Conservation (phyloP, 1,140 invertebrate species). For the Steinernema feltiae region DNA sequence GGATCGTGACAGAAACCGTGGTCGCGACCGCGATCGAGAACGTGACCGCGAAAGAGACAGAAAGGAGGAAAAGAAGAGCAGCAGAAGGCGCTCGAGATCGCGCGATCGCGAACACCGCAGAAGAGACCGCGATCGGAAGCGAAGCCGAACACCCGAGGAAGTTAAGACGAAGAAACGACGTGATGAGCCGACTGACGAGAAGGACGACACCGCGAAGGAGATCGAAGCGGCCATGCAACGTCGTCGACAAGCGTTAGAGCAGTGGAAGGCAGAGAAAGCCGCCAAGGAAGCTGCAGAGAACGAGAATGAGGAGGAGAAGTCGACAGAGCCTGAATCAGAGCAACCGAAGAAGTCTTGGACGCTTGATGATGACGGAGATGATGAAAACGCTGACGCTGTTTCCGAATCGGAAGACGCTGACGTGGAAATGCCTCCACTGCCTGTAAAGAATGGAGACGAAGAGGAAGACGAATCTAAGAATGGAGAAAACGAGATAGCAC, state of each 20-base stretch:
- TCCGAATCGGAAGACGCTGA: constrained; percentile 16
- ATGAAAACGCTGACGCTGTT: constrained; percentile 42
- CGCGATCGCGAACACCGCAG: constrained; percentile 19
- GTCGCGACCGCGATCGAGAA: constrained; percentile 20
- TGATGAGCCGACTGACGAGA: constrained; percentile 29
- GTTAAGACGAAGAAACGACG: constrained; percentile 68
- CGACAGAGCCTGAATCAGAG: constrained; percentile 66
- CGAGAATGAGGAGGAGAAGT: constrained; percentile 59
- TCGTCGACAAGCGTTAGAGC: constrained; percentile 80
- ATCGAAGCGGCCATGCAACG: constrained; percentile 72
- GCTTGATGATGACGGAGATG: constrained; percentile 63
- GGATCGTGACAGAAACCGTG: constrained; percentile 21
- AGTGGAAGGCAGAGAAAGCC: constrained; percentile 76
- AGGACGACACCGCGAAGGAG: constrained; percentile 19
- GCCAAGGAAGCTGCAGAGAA: constrained; percentile 35
- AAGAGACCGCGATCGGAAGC: constrained; percentile 16
- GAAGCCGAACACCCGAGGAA: constrained; percentile 37
- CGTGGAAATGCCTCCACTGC: background rate
- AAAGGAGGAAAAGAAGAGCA: background rate
- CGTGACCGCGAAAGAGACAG: constrained; percentile 15
- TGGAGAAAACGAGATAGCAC: background rate
- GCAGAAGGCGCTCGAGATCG: background rate
- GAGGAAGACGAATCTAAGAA: constrained; percentile 19
- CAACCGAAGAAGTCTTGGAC: constrained; percentile 70
- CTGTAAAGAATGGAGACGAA: background rate